Conservation (phyloP, 2,113 vertebrate species). For the Chloropsis hardwickii region DNA sequence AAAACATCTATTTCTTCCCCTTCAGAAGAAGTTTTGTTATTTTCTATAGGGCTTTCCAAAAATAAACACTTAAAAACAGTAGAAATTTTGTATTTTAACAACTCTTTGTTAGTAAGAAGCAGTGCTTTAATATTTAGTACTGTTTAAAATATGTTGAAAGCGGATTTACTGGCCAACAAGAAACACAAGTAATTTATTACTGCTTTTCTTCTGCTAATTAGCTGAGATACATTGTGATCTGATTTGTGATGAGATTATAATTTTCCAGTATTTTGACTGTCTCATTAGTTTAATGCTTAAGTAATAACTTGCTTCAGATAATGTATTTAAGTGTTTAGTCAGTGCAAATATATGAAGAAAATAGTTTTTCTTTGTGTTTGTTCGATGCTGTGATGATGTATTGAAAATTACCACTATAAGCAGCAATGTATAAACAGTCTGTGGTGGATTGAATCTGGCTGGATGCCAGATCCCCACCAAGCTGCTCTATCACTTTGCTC, state of each 20-base stretch:
- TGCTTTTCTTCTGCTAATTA: slow-evolving; percentile 44
- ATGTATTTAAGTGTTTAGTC: slow-evolving; percentile 2
- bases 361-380: background rate
- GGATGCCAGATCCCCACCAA: background rate
- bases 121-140: background rate
- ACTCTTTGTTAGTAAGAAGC: background rate
- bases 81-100: background rate
- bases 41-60: background rate
- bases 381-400: background rate
- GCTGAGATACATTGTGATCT: slow-evolving; percentile 26
- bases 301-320: slow-evolving; percentile 34
- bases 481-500: background rate
- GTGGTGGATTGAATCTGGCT: background rate
- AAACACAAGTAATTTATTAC: slow-evolving; percentile 27
- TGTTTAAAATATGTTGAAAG: background rate
- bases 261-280: slow-evolving; percentile 58
- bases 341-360: background rate
- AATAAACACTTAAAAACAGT: background rate
- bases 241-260: slow-evolving; percentile 50
- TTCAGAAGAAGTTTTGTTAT: background rate
- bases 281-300: slow-evolving; percentile 53
- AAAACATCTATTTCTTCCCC: background rate
- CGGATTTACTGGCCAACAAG: background rate
- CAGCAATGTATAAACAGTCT: background rate
- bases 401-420: background rate